phyloP scores from a whole-genome alignment of 2,888 invertebrate genomes.

The Apamea sordens region DNA sequence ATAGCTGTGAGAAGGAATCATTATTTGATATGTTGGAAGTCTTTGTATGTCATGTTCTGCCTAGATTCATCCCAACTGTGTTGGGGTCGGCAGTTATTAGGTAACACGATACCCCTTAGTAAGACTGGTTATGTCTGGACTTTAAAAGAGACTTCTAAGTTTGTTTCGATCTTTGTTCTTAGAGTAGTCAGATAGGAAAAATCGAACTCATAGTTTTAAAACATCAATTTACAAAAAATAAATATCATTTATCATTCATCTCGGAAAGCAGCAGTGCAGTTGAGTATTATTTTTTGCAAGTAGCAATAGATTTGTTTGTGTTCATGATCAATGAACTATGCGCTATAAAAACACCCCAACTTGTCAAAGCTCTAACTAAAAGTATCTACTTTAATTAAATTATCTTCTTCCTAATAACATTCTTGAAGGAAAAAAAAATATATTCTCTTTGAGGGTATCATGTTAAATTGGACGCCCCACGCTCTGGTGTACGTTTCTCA shows the following conservation, averaged over 20 bases:
- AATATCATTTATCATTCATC: too few relatives aligned
- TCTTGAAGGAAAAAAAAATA: slow-evolving; percentile 43
- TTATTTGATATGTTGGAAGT: background rate
- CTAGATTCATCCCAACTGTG: too few relatives aligned
- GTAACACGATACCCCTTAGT: too few relatives aligned
- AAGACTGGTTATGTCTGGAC: too few relatives aligned
- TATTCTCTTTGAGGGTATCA: slow-evolving; percentile 72
- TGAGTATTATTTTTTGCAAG: too few relatives aligned
- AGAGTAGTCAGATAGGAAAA: too few relatives aligned
- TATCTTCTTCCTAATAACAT: slow-evolving; percentile 34
- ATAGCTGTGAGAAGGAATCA: background rate
- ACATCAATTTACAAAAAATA: too few relatives aligned
- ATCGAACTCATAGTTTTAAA: too few relatives aligned
- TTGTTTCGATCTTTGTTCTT: too few relatives aligned
- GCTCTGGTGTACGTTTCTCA: slow-evolving; percentile 70
- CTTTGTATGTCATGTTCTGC: background rate
- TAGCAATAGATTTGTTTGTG: background rate
- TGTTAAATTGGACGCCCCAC: slow-evolving; percentile 78
- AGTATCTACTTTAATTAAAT: slow-evolving; percentile 42
- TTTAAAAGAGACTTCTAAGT: too few relatives aligned
- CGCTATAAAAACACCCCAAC: background rate
- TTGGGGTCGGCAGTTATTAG: too few relatives aligned
- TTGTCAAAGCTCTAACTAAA: background rate
- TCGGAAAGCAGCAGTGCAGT: background rate
- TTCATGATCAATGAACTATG: background rate